Percentiles rank a stretch among this genome's conserved stretches.
These are phyloP conservation scores for Burhinus oedicnemus DNA, from an alignment of 2,113 vertebrate genomes.

Conservation along the genomic window DNA sequence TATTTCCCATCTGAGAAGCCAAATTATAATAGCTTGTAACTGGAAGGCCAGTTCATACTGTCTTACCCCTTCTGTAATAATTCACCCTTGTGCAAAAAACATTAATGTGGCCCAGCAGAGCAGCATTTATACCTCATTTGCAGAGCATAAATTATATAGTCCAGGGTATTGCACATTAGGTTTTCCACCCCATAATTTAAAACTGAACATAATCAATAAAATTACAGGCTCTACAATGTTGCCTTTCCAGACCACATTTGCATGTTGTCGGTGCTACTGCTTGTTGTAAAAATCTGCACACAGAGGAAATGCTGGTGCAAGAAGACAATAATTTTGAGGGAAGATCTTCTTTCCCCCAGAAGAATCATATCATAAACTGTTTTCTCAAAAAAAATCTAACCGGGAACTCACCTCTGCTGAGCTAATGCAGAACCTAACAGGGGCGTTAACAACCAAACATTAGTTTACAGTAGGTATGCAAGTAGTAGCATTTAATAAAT, in stretches of 20 bases:
- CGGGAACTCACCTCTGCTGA: not conserved
- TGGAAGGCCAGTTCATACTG: not conserved
- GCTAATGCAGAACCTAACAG: not conserved
- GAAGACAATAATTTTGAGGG: not conserved
- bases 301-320: not conserved
- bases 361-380: not conserved
- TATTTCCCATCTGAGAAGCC: constrained; percentile 16
- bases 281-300: not conserved
- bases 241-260: not conserved
- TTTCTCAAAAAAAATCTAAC: not conserved
- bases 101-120: not conserved
- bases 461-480: not conserved
- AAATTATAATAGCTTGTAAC: not conserved
- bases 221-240: not conserved
- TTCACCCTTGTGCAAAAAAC: constrained; percentile 13
- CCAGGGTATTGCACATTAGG: not conserved
- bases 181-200: constrained; percentile 13
- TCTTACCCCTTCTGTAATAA: constrained; percentile 6
- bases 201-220: constrained; percentile 42
- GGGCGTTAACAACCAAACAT: not conserved
- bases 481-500: not conserved
- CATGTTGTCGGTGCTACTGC: not conserved
- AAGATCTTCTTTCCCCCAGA: not conserved
- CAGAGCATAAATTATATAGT: constrained; percentile 17
- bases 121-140: constrained; percentile 42